phyloP scores from a whole-genome alignment of 2,113 vertebrate genomes.

The Syngnathus floridae region DNA sequence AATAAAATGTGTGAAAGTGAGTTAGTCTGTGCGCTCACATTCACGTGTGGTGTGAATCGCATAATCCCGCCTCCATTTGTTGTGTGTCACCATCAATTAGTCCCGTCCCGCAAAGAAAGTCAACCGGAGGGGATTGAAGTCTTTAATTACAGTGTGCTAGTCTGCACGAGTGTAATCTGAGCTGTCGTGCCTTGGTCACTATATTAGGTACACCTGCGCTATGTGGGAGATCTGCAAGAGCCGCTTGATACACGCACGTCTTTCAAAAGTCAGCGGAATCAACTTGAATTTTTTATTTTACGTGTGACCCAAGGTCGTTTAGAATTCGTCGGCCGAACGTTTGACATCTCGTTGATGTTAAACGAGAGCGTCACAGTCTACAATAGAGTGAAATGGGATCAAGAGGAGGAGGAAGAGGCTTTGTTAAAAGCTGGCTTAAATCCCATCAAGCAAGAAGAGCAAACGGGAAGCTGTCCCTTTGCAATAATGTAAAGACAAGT shows the following conservation, averaged over 20 bases:
- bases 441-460: slow-evolving; percentile 58
- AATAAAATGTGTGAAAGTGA: slow-evolving; percentile 13
- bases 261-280: too few relatives aligned
- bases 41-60: slow-evolving; percentile 38
- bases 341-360: slow-evolving; percentile 34
- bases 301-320: slow-evolving; percentile 10
- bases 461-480: neutral
- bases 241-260: too few relatives aligned
- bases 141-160: slow-evolving; percentile 13
- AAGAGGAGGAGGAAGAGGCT: slow-evolving; percentile 42
- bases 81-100: slow-evolving; percentile 55
- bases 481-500: neutral
- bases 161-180: neutral
- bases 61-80: slow-evolving; percentile 56
- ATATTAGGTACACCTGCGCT: neutral
- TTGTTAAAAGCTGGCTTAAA: slow-evolving; percentile 65
- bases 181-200: neutral
- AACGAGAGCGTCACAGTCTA: slow-evolving; percentile 49
- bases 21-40: neutral
- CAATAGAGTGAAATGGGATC: slow-evolving; percentile 56
- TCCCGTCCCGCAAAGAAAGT: slow-evolving; percentile 25
- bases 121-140: slow-evolving; percentile 1
- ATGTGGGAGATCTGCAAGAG: too few relatives aligned
- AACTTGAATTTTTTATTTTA: too few relatives aligned
- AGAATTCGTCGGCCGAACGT: slow-evolving; percentile 34